Percentiles rank a stretch among this genome's conserved stretches.
Conservation (phyloP, 2,797 vertebrate genomes). For the Propithecus perrieri region DNA sequence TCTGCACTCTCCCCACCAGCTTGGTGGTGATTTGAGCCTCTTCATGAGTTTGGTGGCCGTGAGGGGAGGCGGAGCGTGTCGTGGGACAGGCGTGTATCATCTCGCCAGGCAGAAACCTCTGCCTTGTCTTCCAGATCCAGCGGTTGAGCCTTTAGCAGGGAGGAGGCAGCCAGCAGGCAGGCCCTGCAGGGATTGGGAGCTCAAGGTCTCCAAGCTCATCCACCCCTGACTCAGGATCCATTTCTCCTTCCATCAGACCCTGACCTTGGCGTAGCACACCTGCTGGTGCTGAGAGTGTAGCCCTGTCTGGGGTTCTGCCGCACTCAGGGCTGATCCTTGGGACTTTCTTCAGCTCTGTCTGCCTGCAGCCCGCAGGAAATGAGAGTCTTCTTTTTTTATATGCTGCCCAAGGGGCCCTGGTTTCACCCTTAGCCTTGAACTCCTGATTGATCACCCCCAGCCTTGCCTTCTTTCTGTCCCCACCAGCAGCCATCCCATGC, state of each 20-base stretch:
- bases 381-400: background rate
- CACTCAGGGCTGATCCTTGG: background rate
- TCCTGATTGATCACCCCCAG: background rate
- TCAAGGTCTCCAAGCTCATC: background rate
- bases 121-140: no score
- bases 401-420: background rate
- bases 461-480: background rate
- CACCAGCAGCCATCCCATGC: background rate
- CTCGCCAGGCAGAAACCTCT: background rate
- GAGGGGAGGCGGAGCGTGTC: background rate
- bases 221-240: background rate
- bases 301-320: background rate
- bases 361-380: background rate
- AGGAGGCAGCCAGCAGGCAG: background rate
- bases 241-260: background rate
- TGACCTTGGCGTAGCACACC: background rate
- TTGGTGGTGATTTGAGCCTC: no score
- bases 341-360: background rate
- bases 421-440: background rate
- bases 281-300: background rate
- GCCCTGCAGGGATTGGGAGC: background rate
- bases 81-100: background rate
- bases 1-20: background rate
- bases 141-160: background rate
- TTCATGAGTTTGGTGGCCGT: background rate